Conservation (phyloP, 2,888 invertebrate species). For the Cephus pygmeus region DNA sequence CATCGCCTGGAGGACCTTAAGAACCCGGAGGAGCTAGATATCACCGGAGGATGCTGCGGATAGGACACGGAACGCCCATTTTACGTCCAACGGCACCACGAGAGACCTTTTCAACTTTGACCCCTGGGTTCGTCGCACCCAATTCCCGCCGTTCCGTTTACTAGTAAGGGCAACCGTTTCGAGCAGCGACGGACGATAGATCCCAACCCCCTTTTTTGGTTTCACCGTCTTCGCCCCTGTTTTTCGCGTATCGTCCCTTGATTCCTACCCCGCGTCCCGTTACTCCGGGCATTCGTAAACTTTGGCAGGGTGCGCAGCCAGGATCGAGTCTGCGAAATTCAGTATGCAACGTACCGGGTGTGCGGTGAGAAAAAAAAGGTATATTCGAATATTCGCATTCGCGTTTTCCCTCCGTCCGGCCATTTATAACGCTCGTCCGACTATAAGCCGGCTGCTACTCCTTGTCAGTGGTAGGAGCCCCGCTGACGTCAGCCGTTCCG, state of each 20-base stretch:
- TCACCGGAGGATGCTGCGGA: background rate
- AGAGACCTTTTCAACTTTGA: background rate
- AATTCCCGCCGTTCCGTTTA: background rate
- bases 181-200: background rate
- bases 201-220: background rate
- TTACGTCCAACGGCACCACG: conserved; percentile 17
- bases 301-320: background rate
- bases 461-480: conserved; percentile 39
- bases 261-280: background rate
- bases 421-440: conserved; percentile 13
- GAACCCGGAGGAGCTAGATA: background rate
- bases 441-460: conserved; percentile 27
- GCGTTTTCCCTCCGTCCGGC: background rate
- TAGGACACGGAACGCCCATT: conserved; percentile 19
- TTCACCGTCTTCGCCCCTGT: too few relatives aligned
- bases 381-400: background rate
- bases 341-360: background rate
- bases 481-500: conserved; percentile 5
- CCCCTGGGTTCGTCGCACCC: background rate
- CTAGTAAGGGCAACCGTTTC: background rate
- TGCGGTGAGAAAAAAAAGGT: background rate
- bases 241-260: background rate
- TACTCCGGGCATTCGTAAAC: background rate
- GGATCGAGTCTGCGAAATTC: background rate
- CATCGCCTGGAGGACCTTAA: background rate